phyloP scores from a whole-genome alignment of 1,140 invertebrate species.

The Pectinophora gossypiella region DNA sequence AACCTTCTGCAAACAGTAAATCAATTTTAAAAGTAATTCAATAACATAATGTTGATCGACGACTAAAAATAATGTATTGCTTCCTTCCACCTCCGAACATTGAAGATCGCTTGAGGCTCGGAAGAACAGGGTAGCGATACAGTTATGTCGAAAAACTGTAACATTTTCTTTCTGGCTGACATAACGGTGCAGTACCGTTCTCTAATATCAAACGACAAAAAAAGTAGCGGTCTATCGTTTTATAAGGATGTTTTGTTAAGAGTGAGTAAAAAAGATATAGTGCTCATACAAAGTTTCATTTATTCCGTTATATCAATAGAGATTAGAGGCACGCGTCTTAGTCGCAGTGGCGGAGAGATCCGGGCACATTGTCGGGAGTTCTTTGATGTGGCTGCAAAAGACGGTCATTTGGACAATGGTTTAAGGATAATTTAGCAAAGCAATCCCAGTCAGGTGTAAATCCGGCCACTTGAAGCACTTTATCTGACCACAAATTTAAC shows the following conservation, averaged over 20 bases:
- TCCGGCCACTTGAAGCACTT: conserved; percentile 29
- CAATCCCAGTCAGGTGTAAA: conserved; percentile 43
- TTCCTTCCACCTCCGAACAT: conserved; percentile 68
- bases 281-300: conserved; percentile 54
- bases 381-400: conserved; percentile 69
- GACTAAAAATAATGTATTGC: conserved; percentile 65
- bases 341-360: conserved; percentile 30
- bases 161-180: conserved; percentile 57
- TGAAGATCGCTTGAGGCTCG: conserved; percentile 31
- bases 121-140: conserved; percentile 47
- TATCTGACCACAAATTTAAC: conserved; percentile 29
- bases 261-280: conserved; percentile 59
- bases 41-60: conserved; percentile 68
- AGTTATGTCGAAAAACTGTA: conserved; percentile 71
- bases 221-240: conserved; percentile 58
- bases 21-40: conserved; percentile 70
- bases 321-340: conserved; percentile 68
- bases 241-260: conserved; percentile 51
- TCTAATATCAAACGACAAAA: conserved; percentile 47
- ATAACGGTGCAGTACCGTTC: conserved; percentile 62
- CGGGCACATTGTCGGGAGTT: conserved; percentile 53
- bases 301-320: conserved; percentile 69
- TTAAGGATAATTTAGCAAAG: conserved; percentile 37
- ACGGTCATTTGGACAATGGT: conserved; percentile 39
- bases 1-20: conserved; percentile 53